A percentile compares a stretch with the other conserved stretches of the same genome.
Conservation (phyloP, 2,113 vertebrate genomes). For the Theropithecus gelada region DNA sequence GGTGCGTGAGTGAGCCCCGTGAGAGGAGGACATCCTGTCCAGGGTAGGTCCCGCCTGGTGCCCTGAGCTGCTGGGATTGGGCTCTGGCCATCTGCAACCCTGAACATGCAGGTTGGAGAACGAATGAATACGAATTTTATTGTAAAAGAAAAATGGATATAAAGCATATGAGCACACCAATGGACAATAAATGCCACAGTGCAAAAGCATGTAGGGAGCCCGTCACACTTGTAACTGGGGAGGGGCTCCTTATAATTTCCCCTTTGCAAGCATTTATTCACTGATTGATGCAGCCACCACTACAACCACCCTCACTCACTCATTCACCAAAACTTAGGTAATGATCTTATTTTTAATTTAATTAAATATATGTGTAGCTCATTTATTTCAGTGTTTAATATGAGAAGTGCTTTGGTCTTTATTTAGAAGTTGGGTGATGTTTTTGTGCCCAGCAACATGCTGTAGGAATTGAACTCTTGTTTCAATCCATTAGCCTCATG, state of each 20-base stretch:
- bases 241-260: background rate
- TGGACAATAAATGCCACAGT: background rate
- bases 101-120: background rate
- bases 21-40: background rate
- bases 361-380: background rate
- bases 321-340: background rate
- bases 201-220: background rate
- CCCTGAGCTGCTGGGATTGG: background rate
- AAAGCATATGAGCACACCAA: background rate
- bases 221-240: background rate
- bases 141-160: background rate
- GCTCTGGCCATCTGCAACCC: background rate
- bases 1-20: background rate
- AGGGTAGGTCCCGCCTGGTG: background rate
- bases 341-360: background rate
- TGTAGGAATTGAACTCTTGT: background rate
- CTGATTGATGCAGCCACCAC: background rate
- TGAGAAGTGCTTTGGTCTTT: background rate
- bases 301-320: background rate
- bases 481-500: background rate
- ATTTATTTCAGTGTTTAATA: background rate
- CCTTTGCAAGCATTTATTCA: background rate
- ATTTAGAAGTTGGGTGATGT: background rate
- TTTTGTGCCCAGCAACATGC: background rate
- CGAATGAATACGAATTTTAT: background rate